Evolutionary conservation across 2,113 vertebrate genomes (phyloP).

Genomic region (Calidris pygmaea): DNA sequence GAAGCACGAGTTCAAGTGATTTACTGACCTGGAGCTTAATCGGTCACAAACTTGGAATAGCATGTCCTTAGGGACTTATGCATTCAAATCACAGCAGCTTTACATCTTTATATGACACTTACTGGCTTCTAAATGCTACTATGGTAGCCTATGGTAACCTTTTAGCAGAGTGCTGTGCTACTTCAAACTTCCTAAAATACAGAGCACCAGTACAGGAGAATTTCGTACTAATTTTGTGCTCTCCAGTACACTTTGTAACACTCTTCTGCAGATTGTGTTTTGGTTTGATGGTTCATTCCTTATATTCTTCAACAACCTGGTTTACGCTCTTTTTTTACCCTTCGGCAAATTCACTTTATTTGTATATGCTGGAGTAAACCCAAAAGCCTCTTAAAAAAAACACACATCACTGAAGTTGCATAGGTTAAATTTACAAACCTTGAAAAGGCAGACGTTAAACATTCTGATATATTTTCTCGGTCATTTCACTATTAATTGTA

Average conservation of each 20-base stretch:
- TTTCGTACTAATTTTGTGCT: not conserved
- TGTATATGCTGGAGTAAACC: not conserved
- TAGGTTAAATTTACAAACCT: not conserved
- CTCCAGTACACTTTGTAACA: not conserved
- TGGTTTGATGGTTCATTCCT: fast-evolving
- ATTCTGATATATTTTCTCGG: not conserved
- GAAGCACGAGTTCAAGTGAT: not conserved
- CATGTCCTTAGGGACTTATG: not conserved
- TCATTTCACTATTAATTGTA: not conserved
- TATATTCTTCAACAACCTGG: not conserved
- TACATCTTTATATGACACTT: not conserved
- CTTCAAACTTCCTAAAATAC: not conserved
- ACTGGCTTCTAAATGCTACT: not conserved
- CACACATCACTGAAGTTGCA: not conserved
- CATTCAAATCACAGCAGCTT: not conserved
- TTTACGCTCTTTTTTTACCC: not conserved
- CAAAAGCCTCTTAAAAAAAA: not conserved
- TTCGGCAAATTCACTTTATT: not conserved
- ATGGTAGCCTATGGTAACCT: not conserved
- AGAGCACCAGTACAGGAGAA: not conserved
- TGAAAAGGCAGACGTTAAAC: not conserved
- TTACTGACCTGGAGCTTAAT: not conserved
- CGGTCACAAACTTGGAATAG: not conserved
- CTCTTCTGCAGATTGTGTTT: not conserved
- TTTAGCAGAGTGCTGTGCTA: not conserved